These are phyloP conservation scores for Diadumene lineata DNA, from an alignment of 92 coral and sea anemone genomes.

Conservation along the genomic window DNA sequence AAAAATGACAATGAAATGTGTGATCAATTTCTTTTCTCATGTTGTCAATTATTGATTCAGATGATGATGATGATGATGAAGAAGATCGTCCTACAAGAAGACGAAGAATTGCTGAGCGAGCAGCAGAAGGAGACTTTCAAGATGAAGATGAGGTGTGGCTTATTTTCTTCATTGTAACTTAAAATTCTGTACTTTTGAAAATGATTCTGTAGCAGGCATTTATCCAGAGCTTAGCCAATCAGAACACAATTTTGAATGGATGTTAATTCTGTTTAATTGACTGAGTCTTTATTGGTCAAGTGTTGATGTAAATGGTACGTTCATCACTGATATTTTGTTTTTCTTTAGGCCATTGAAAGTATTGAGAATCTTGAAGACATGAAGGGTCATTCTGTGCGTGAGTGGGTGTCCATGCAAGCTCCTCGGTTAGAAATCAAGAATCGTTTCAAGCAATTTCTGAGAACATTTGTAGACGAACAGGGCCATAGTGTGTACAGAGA, in stretches of 20 bases:
- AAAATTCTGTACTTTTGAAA: too few species aligned
- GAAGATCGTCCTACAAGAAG: slow-evolving; percentile 79
- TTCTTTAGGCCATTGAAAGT: slow-evolving; percentile 80
- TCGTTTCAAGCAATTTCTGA: slow-evolving; percentile 94
- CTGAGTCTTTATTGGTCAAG: too few species aligned
- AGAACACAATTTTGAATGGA: too few species aligned
- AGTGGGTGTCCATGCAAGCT: slow-evolving; percentile 97
- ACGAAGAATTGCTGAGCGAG: slow-evolving; percentile 89
- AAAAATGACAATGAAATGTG: not conserved
- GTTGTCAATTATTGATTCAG: too few species aligned
- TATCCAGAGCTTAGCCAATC: too few species aligned
- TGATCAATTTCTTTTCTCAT: too few species aligned
- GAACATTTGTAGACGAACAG: slow-evolving; percentile 95
- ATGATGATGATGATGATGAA: slow-evolving; percentile 96
- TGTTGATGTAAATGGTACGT: too few species aligned
- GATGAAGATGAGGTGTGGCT: slow-evolving; percentile 84
- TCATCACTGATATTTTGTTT: not conserved
- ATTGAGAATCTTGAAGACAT: slow-evolving; percentile 98
- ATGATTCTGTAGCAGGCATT: too few species aligned
- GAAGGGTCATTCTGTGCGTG: slow-evolving; percentile 99
- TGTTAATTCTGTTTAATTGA: too few species aligned
- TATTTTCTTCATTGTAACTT: not conserved
- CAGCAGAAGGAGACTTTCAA: slow-evolving; percentile 90
- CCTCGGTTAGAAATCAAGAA: slow-evolving; percentile 96
- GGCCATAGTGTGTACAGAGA: slow-evolving; percentile 98